Base-by-base conservation (phyloP, 2,113 vertebrate species). In the Felis chaus region DNA sequence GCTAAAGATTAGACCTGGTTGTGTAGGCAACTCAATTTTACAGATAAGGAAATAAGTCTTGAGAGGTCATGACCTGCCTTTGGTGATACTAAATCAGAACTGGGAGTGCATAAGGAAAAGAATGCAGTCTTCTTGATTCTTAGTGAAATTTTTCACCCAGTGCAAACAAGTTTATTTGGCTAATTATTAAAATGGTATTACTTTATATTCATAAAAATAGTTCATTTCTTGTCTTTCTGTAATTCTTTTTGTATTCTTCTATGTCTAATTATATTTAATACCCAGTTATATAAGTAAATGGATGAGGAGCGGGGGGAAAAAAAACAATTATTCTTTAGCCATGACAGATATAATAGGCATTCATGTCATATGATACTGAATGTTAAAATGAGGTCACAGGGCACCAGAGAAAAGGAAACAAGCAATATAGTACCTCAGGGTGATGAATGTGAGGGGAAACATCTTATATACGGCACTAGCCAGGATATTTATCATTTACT, bases 41-140 rank as follows among this genome's bases (percentile, higher is more conserved):
- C 71, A 98, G 88, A 97, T 97, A 96, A 97, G 97, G 73, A 96
- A 97, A 86, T 94, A 79, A 41, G n/a, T 92, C 95, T 83, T 85
- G 48, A 85, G 78, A 94, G 96, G 90, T 94, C 97, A 66, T 74
- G 94, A 97, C 87, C 96, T 96, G 68, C 69, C 66, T 89, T n/a
- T 61, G 45, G 25, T 87, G 61, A 53, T 78, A 57, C 41, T 86
- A 69, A 89, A 84, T 93, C 89, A 94, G 79, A 87, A n/a, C 23
- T 87, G 41, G 61, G 36, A 66, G 39, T 86, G 91, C n/a, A 36
- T 93, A 48, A 91, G 91, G 21, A 91, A 93, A 91, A 93, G 45
- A 84, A n/a, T 81, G 13, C 50, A 76, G 57, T 83, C 61, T 25
- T 84, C 36, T 79, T 66, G 39, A 81, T 92, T 14, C 57, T 87